Percentiles rank a stretch among this genome's conserved stretches.
These are phyloP conservation scores for Tokudaia tokunoshimensis DNA, from an alignment of 2,797 vertebrate species.

Conservation along the genomic window DNA sequence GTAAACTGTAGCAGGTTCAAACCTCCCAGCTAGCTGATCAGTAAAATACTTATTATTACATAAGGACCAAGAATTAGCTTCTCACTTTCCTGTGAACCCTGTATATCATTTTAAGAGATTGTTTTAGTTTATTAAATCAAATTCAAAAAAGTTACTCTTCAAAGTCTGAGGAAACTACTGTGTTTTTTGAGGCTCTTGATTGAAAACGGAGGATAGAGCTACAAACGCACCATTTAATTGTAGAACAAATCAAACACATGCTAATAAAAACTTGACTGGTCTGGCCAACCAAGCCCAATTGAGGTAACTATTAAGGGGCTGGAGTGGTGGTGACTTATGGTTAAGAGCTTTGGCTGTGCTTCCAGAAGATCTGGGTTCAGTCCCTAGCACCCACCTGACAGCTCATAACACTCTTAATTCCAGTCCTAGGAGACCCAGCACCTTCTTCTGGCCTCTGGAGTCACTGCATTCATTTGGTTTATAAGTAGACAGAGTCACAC, in stretches of 20 bases:
- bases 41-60: not conserved
- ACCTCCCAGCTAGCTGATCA: not conserved
- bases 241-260: not conserved
- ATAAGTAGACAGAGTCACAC: not conserved
- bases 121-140: not conserved
- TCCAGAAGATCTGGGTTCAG: not conserved
- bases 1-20: not conserved
- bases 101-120: not conserved
- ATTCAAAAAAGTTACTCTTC: too few species aligned
- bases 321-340: not conserved
- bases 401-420: not conserved
- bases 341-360: not conserved
- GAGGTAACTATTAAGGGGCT: not conserved
- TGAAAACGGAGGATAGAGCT: constrained; percentile 1
- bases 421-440: not conserved
- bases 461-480: not conserved
- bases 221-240: constrained; percentile 15
- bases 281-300: not conserved
- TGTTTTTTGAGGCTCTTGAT: constrained; percentile 15
- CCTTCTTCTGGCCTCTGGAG: not conserved
- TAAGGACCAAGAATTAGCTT: not conserved
- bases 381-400: not conserved
- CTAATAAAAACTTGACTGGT: not conserved
- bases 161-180: not conserved
- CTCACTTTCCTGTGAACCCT: not conserved